Evolutionary conservation across 2,797 vertebrate genomes (phyloP).

Genomic region (Crax fasciolata): DNA sequence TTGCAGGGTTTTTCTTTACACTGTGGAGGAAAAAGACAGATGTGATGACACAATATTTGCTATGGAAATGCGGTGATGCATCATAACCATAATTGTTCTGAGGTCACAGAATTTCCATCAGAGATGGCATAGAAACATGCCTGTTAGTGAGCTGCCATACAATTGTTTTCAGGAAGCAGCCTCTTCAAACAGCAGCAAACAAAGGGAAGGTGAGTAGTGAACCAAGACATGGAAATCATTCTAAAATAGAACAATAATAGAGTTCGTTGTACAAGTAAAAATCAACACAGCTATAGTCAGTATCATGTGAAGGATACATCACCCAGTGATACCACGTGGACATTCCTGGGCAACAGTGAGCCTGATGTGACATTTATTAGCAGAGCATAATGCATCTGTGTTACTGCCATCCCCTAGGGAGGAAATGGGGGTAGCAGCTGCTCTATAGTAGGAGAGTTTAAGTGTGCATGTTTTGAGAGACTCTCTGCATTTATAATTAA

Average conservation of each 20-base stretch:
- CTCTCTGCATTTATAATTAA: not conserved
- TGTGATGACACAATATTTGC: conserved; percentile 3
- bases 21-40: conserved; percentile 19
- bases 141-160: not conserved
- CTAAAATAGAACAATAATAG: not conserved
- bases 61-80: not conserved
- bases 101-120: not conserved
- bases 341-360: not conserved
- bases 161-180: not conserved
- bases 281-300: not conserved
- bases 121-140: not conserved
- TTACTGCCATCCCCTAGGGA: not conserved
- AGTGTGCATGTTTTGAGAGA: not conserved
- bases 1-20: not conserved
- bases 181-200: not conserved
- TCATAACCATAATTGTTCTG: not conserved
- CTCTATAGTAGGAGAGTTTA: not conserved
- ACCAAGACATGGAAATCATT: not conserved
- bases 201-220: not conserved
- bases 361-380: not conserved
- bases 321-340: not conserved
- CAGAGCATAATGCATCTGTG: not conserved
- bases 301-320: not conserved
- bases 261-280: not conserved
- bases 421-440: not conserved